Conservation (phyloP, 1,140 invertebrate genomes). For the Lordiphosa stackelbergi region DNA sequence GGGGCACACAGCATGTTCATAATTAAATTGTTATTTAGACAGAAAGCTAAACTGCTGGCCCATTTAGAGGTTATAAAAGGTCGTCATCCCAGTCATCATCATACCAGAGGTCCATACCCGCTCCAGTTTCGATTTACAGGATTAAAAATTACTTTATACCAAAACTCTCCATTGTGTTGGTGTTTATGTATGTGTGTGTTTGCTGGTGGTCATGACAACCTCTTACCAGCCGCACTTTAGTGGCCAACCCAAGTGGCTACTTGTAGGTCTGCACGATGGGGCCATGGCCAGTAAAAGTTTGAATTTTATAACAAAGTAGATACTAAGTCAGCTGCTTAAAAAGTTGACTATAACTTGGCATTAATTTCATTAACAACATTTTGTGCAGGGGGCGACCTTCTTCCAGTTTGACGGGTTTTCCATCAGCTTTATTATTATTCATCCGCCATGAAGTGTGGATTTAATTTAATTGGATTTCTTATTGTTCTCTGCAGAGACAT, state of each 20-base stretch:
- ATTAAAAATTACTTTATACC: conserved; percentile 54
- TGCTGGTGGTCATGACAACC: conserved; percentile 12
- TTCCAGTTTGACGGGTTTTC: background rate
- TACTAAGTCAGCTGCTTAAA: conserved; percentile 33
- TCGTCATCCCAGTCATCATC: conserved; percentile 18
- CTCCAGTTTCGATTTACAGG: conserved; percentile 5
- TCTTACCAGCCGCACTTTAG: conserved; percentile 15
- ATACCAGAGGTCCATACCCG: background rate
- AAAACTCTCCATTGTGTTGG: conserved; percentile 22
- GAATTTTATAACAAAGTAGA: conserved; percentile 37
- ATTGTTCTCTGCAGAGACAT: conserved; percentile 23
- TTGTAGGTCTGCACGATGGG: background rate
- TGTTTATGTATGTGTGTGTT: background rate
- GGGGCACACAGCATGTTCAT: conserved; percentile 40
- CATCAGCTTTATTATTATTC: conserved; percentile 10
- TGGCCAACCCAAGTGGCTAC: conserved; percentile 13
- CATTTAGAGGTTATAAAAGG: conserved; percentile 69
- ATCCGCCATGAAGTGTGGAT: conserved; percentile 32
- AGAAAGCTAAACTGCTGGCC: conserved; percentile 47
- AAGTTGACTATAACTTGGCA: conserved; percentile 49
- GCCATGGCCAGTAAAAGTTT: conserved; percentile 32
- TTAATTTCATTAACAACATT: conserved; percentile 58
- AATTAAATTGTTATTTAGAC: conserved; percentile 67
- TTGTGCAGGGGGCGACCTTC: background rate
- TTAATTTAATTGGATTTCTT: conserved; percentile 48